Evolutionary conservation across 1,140 invertebrate species (phyloP).

Genomic region (Zelostemma sp.): DNA sequence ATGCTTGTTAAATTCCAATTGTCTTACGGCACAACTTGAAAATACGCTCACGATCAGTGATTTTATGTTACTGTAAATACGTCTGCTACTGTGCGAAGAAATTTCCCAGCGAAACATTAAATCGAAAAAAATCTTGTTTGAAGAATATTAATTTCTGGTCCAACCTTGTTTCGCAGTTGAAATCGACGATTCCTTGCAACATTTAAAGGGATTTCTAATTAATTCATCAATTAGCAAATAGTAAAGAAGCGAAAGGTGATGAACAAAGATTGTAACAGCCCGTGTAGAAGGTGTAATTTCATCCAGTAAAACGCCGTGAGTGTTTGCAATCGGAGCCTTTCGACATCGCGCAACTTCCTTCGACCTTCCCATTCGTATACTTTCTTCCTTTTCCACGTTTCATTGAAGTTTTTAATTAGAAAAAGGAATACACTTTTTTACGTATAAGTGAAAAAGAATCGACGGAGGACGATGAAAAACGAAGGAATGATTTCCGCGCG

Average conservation of each 20-base stretch:
- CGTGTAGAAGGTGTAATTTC: constrained; percentile 31
- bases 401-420: not conserved
- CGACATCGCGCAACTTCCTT: not conserved
- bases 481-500: no score
- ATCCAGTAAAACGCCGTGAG: constrained; percentile 10
- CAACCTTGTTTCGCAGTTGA: no score
- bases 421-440: no score
- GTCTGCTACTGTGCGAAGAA: not conserved
- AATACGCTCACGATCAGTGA: not conserved
- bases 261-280: constrained; percentile 13
- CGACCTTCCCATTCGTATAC: not conserved
- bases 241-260: not conserved
- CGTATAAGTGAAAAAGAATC: no score
- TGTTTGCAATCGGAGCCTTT: constrained; percentile 20
- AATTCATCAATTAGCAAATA: no score
- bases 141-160: not conserved
- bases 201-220: no score
- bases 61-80: not conserved
- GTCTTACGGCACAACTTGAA: constrained; percentile 5
- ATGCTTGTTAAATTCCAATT: constrained; percentile 24
- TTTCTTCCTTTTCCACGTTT: not conserved
- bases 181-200: no score
- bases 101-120: not conserved
- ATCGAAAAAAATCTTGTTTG: not conserved
- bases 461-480: no score